Conservation (phyloP, 2,888 invertebrate genomes). For the Zygogramma bicolorata region DNA sequence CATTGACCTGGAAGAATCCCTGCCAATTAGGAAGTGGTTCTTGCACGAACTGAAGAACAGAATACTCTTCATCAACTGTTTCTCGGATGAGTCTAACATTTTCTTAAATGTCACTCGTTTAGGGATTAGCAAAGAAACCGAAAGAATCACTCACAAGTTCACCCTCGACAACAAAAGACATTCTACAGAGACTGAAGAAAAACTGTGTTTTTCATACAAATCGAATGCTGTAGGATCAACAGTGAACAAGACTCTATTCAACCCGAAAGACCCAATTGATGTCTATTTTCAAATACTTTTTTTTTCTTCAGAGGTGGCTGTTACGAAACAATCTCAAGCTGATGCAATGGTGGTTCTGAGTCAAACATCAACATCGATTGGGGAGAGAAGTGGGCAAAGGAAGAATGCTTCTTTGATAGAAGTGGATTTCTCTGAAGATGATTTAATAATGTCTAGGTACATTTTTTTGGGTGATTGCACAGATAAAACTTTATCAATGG, state of each 20-base stretch:
- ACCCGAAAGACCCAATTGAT: too few species aligned
- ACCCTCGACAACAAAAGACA: neutral
- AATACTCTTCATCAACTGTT: neutral
- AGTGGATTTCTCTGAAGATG: neutral
- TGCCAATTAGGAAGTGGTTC: neutral
- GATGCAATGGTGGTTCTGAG: neutral
- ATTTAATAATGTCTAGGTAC: neutral
- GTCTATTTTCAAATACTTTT: too few species aligned
- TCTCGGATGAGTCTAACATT: neutral
- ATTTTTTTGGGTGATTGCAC: neutral
- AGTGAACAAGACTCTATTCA: too few species aligned
- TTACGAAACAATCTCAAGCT: neutral
- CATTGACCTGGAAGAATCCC: neutral
- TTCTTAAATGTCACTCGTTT: neutral
- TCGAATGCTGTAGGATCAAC: too few species aligned
- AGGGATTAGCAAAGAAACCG: neutral
- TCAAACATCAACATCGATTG: too few species aligned
- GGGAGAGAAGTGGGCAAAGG: neutral
- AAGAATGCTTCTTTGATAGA: neutral
- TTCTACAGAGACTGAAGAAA: too few species aligned
- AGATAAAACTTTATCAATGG: neutral
- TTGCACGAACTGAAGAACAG: neutral
- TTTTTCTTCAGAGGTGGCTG: neutral
- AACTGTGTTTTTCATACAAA: too few species aligned
- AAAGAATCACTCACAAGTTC: neutral